phyloP scores from a whole-genome alignment of 37 sponge, comb jelly and placozoan species.

The Halisarca cf. caerulea region DNA sequence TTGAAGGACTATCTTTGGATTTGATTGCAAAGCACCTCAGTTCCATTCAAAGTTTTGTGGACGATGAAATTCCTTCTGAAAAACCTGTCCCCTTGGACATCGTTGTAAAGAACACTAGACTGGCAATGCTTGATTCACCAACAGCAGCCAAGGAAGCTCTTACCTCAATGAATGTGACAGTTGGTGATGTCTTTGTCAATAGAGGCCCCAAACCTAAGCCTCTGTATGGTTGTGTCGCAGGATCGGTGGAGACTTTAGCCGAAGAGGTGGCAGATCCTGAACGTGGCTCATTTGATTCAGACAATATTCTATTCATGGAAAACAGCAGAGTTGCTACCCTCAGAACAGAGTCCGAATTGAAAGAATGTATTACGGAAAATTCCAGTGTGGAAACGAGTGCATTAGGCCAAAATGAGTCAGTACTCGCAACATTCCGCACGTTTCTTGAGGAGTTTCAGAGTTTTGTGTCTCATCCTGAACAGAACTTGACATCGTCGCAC shows the following conservation, averaged over 20 bases:
- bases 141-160: neutral
- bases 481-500: neutral
- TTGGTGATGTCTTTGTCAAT: constrained; percentile 30
- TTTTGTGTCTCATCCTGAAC: neutral
- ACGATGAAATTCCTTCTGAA: constrained; percentile 48
- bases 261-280: neutral
- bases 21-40: constrained; percentile 26
- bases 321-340: neutral
- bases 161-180: constrained; percentile 14
- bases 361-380: neutral
- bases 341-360: neutral
- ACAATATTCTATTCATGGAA: too few relatives aligned
- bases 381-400: too few relatives aligned
- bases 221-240: neutral
- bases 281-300: too few relatives aligned
- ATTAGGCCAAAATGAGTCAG: neutral
- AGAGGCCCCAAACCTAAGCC: constrained; percentile 32
- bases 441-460: constrained; percentile 11
- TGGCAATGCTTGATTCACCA: constrained; percentile 34
- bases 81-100: constrained; percentile 58
- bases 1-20: constrained; percentile 5
- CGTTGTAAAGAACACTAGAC: constrained; percentile 29
- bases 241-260: neutral
- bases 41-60: constrained; percentile 52
- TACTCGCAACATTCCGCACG: neutral